These are phyloP conservation scores for Rhagonycha fulva DNA, from an alignment of 2,888 invertebrate genomes.

Conservation along the genomic window DNA sequence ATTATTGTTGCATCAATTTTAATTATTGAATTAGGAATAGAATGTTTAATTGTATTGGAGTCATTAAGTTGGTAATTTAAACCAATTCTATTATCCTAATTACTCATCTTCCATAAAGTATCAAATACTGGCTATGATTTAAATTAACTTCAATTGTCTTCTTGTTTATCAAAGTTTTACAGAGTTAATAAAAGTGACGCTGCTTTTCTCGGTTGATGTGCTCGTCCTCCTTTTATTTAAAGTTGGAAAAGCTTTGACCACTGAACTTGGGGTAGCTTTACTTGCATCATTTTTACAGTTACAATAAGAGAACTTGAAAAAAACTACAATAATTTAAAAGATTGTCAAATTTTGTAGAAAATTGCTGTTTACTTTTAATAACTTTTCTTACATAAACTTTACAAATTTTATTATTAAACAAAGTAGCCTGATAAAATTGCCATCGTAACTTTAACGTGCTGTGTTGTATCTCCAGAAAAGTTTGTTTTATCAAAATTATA, in stretches of 20 bases:
- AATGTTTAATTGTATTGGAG: background rate
- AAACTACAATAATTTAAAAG: background rate
- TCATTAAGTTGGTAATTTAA: background rate
- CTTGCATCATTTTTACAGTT: background rate
- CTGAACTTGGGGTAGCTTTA: background rate
- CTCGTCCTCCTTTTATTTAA: background rate
- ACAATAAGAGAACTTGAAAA: background rate
- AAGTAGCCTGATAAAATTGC: background rate
- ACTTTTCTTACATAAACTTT: background rate
- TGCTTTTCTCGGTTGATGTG: background rate
- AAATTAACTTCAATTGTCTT: background rate
- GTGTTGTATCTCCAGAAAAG: background rate
- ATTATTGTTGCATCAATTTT: background rate
- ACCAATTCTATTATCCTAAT: background rate
- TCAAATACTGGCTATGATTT: background rate
- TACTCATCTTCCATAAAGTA: background rate
- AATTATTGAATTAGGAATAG: background rate
- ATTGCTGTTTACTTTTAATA: background rate
- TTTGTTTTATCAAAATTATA: background rate
- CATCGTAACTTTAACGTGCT: background rate
- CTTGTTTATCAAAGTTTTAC: background rate
- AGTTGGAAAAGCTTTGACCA: background rate
- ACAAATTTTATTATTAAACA: background rate
- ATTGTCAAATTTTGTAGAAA: background rate
- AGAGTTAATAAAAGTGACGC: background rate